Evolutionary conservation across 2,797 vertebrate species (phyloP).

Genomic region (Sebastes flavidus): DNA sequence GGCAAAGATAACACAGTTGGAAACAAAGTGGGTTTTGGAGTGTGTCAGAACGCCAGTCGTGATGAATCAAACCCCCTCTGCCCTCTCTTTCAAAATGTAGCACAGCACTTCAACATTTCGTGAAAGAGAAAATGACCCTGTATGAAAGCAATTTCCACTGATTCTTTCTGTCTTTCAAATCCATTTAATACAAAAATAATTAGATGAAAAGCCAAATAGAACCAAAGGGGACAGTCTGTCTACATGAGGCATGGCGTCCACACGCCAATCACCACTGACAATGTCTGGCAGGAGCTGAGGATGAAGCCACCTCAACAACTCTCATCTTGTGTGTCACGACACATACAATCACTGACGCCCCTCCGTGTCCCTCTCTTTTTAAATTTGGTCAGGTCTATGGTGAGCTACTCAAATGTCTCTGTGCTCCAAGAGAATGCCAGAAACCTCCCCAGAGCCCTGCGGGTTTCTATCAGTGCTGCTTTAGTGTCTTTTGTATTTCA

Average conservation of each 20-base stretch:
- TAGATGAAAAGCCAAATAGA: not conserved
- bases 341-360: not conserved
- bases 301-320: not conserved
- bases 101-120: too few species aligned
- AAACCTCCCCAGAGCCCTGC: not conserved
- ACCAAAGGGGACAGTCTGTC: not conserved
- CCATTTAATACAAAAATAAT: not conserved
- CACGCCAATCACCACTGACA: not conserved
- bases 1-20: not conserved
- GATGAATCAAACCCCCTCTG: not conserved
- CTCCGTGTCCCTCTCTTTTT: not conserved
- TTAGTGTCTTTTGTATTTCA: slow-evolving; percentile 1
- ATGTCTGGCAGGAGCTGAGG: not conserved
- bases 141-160: not conserved
- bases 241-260: not conserved
- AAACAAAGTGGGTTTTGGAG: not conserved
- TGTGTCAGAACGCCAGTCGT: not conserved
- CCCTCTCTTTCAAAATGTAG: not conserved
- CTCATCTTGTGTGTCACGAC: not conserved
- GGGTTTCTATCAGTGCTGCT: not conserved
- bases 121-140: too few species aligned
- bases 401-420: not conserved
- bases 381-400: not conserved
- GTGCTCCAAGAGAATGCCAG: not conserved
- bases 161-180: not conserved